Base-by-base conservation (phyloP, 2,113 vertebrate species). In the Oriolus oriolus region DNA sequence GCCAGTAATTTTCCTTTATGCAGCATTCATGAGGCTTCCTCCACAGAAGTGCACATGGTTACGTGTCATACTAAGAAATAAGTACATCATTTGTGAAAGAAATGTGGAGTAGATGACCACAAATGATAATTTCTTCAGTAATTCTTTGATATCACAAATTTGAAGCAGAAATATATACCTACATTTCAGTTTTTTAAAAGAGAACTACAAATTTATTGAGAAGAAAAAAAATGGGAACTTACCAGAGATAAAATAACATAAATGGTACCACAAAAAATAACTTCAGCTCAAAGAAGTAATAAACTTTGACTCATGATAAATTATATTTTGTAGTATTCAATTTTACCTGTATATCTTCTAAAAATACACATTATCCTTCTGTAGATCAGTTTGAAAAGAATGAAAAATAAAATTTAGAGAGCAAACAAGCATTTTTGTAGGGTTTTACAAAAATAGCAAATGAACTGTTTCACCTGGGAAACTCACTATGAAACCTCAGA, bases 401-500 rank as follows among this genome's bases (percentile, higher is more conserved):
- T 54, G 31, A 59, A 81, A 86, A 90, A 68, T 50, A 93, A 95
- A 91, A 89, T 37, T 26, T 82, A 92, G 47, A 73, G n/a, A 97
- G 66, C 11, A 92, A 96, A 75, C 56, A 79, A 95, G 54, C 10
- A 66, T 42, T 54, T 74, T 8, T 10, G 7, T 20, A 74, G 6
- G 17, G 10, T 33, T 78, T 87, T 78, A 65, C 39, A 70, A 93
- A 93, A 96, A 90, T 28, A 85, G 65, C 20, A 94, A 86, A 93
- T 89, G 11, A 89, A 82, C 57, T 69, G 68, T 83, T 93, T 90
- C 28, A 4, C 41, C 57, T 84, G 16, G 27, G 71, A 90, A 87
- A 63, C 30, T 85, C 54, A 35, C 11, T 70, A n/a, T 88, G 88
- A 94, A 96, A 81, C 14, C 37, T 74, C 77, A 87, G 37, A 93